Evolutionary conservation across 2,797 vertebrate genomes (phyloP), one percentile per base, ranked within the genome.

Genomic region (Crypturellus tataupa): DNA sequence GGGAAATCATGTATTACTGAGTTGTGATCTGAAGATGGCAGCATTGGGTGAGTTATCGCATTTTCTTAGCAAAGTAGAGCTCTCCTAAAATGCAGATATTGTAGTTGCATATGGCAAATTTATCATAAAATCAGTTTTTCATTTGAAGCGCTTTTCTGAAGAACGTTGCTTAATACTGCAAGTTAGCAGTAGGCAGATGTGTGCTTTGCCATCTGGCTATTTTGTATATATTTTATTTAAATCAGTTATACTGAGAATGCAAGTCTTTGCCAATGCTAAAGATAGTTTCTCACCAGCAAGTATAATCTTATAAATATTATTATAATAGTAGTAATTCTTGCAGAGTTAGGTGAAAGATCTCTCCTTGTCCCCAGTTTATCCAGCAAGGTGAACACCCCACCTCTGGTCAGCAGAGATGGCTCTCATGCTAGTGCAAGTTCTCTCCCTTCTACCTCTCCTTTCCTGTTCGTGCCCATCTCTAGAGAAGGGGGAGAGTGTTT

Each of bases 1-100:
- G 40, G 35, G 24, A 56, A 64, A 27, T 35, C 2, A 0, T 96
- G 96, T 75, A 35, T 44, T 96, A 80, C 92, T 82, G 84, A 47
- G 37, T 31, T 21, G 63, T 9, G 21, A 91, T 46, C 98, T 97
- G 98, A 97, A 98, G 98, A 96, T 98, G 98, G 98, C 98, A 98
- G 98, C 97, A 97, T 98, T 98, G 98, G 88, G 97, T 64, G 95
- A 91, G 90, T 95, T 97, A 97, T 96, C 37, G 53, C 47, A 16
- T 93, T 90, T 92, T 71, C 80, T 88, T 55, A 31, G 75, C 60
- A 23, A n/a, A 47, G 46, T 21, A 46, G 85, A 56, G 35, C 19
- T 63, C n/a, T 82, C 78, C 63, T 39, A 62, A 79, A 75, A 10
- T 16, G 23, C n/a, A 58, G 29, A 60, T 59, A 51, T 10, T 20